These are phyloP conservation scores for Magallana angulata DNA, from an alignment of 1,140 invertebrate species.

Conservation along the genomic window DNA sequence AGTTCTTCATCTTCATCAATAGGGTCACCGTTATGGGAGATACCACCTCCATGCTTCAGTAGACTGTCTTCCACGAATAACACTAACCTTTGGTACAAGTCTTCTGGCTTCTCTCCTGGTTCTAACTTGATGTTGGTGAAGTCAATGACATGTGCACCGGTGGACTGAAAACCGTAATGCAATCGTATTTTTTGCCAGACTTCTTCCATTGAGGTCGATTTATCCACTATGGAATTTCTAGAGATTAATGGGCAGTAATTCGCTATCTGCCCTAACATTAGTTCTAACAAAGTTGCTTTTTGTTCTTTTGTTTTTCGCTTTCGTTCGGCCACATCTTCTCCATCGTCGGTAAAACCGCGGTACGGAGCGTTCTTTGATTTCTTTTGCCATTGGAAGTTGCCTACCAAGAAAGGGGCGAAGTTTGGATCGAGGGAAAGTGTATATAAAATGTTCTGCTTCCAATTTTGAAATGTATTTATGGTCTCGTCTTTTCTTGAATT, in stretches of 20 bases:
- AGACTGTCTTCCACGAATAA: conserved; percentile 61
- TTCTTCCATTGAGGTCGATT: conserved; percentile 58
- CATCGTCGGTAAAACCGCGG: conserved; percentile 38
- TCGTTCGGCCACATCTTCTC: neutral
- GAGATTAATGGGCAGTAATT: conserved; percentile 56
- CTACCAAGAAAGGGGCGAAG: conserved; percentile 38
- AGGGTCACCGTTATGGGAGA: conserved; percentile 47
- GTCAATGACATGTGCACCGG: conserved; percentile 42
- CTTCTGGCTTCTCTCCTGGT: conserved; percentile 56
- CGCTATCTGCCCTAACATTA: conserved; percentile 56
- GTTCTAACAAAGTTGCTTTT: conserved; percentile 49
- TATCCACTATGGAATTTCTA: conserved; percentile 55
- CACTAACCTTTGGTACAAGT: conserved; percentile 55
- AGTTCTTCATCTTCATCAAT: conserved; percentile 55
- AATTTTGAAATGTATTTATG: conserved; percentile 39
- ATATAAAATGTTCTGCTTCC: conserved; percentile 5
- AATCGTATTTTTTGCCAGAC: conserved; percentile 55
- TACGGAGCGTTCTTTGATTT: neutral
- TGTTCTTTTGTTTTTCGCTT: conserved; percentile 40
- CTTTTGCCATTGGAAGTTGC: conserved; percentile 13
- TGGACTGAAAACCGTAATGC: conserved; percentile 55
- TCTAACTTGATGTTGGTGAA: conserved; percentile 31
- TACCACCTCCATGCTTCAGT: conserved; percentile 20
- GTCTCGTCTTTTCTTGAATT: conserved; percentile 7
- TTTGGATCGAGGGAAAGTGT: conserved; percentile 27